A percentile compares a stretch with the other conserved stretches of the same genome.
Conservation (phyloP, 1,140 invertebrate genomes). For the Octopus bimaculoides region DNA sequence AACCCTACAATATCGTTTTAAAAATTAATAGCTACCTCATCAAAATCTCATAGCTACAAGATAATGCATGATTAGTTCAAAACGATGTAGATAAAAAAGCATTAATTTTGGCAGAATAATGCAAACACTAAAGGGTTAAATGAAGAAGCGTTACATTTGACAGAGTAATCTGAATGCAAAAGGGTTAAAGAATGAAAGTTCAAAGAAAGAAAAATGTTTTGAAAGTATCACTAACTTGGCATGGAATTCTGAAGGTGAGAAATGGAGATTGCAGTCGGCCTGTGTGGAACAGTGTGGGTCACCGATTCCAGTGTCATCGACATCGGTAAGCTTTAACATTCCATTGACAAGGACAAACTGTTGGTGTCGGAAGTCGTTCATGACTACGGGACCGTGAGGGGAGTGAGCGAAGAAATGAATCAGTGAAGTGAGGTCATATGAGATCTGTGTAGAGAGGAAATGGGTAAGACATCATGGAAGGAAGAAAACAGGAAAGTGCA, state of each 20-base stretch:
- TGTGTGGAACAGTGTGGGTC: constrained; percentile 52
- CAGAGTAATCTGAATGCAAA: no score
- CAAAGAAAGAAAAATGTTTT: no score
- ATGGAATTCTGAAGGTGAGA: constrained; percentile 21
- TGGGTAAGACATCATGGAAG: not conserved
- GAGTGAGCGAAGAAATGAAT: constrained; percentile 55
- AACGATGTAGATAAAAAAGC: no score
- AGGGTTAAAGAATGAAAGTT: no score
- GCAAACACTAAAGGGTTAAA: no score
- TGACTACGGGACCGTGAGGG: constrained; percentile 56
- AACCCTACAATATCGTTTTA: no score
- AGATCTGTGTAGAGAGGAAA: constrained; percentile 40
- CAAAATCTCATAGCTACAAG: no score
- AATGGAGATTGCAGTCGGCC: constrained; percentile 40
- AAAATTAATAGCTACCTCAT: no score
- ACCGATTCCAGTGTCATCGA: constrained; percentile 58
- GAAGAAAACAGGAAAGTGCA: not conserved
- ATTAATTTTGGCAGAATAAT: no score
- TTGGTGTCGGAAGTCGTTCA: constrained; percentile 60
- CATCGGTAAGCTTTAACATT: constrained; percentile 58
- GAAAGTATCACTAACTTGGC: not conserved
- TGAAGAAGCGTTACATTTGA: no score
- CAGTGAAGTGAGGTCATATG: constrained; percentile 55
- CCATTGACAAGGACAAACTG: constrained; percentile 60
- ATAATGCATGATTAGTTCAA: no score